These are phyloP conservation scores for Acinonyx jubatus DNA, from an alignment of 2,113 vertebrate genomes.

Conservation along the genomic window DNA sequence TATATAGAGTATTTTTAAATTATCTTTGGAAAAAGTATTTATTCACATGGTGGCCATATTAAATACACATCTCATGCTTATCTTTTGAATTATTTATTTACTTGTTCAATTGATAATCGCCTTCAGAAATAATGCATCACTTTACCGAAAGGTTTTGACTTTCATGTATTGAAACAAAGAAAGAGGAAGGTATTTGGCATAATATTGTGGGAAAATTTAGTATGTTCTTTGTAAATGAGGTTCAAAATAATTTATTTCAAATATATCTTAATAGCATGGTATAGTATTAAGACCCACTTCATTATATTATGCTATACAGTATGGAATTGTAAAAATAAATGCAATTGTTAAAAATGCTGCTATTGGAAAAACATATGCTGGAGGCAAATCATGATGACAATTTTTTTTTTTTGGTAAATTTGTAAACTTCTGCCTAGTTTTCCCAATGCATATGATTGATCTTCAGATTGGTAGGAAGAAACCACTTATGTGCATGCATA, in stretches of 20 bases:
- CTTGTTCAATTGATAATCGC: not conserved
- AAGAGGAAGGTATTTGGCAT: not conserved
- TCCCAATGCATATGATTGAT: not conserved
- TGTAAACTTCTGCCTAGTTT: not conserved
- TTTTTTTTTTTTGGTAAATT: not conserved
- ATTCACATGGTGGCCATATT: not conserved
- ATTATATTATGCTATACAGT: not conserved
- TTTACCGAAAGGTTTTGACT: not conserved
- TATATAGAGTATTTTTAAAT: not conserved
- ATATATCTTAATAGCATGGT: not conserved
- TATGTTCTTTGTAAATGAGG: not conserved
- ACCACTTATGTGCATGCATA: not conserved
- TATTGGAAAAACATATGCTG: not conserved
- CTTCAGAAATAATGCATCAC: constrained; percentile 20
- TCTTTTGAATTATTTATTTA: constrained; percentile 51
- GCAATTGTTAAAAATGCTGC: not conserved
- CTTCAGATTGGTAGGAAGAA: not conserved
- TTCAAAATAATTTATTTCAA: not conserved
- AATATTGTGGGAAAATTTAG: not conserved
- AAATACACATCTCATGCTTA: constrained; percentile 17
- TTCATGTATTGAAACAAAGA: constrained; percentile 11
- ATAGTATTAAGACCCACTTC: not conserved
- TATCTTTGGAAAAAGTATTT: constrained; percentile 6
- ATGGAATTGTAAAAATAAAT: not conserved
- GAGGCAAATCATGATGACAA: not conserved